Evolutionary conservation across 2,888 invertebrate species (phyloP).

Genomic region (Phalangium opilio): DNA sequence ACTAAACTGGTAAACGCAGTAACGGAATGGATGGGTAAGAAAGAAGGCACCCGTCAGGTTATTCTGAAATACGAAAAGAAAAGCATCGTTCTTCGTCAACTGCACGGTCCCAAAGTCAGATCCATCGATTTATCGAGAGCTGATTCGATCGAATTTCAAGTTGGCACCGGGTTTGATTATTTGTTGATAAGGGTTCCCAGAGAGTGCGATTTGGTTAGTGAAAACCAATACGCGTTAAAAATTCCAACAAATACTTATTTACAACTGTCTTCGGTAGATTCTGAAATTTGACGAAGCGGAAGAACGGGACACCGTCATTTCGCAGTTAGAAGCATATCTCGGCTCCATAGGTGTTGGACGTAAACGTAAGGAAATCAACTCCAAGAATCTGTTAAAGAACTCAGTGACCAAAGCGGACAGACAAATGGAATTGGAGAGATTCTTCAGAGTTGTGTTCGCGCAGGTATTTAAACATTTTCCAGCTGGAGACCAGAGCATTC

Average conservation of each 20-base stretch:
- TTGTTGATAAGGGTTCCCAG: slow-evolving; percentile 33
- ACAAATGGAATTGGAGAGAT: slow-evolving; percentile 37
- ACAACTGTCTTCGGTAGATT: slow-evolving; percentile 25
- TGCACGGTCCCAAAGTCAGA: slow-evolving; percentile 25
- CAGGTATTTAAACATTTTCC: slow-evolving; percentile 35
- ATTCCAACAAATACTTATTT: no score
- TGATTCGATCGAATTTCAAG: slow-evolving; percentile 15
- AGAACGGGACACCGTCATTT: slow-evolving; percentile 31
- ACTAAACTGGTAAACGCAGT: no score
- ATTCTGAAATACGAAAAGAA: slow-evolving; percentile 31
- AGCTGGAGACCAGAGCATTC: no score
- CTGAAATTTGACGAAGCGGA: slow-evolving; percentile 35
- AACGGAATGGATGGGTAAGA: slow-evolving; percentile 33
- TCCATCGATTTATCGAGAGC: slow-evolving; percentile 34
- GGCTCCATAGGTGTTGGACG: slow-evolving; percentile 20
- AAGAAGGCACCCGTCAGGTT: slow-evolving; percentile 29
- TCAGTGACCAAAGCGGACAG: slow-evolving; percentile 37
- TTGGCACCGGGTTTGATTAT: slow-evolving; percentile 14
- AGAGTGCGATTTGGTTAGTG: slow-evolving; percentile 40
- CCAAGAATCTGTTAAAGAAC: slow-evolving; percentile 25
- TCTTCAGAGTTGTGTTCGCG: slow-evolving; percentile 40
- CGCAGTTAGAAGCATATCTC: slow-evolving; percentile 32
- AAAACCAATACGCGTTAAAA: no score
- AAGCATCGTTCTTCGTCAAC: slow-evolving; percentile 30
- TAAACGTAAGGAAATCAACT: slow-evolving; percentile 16